These are phyloP conservation scores for Papilio elwesi DNA, from an alignment of 2,888 invertebrate species.

Conservation along the genomic window DNA sequence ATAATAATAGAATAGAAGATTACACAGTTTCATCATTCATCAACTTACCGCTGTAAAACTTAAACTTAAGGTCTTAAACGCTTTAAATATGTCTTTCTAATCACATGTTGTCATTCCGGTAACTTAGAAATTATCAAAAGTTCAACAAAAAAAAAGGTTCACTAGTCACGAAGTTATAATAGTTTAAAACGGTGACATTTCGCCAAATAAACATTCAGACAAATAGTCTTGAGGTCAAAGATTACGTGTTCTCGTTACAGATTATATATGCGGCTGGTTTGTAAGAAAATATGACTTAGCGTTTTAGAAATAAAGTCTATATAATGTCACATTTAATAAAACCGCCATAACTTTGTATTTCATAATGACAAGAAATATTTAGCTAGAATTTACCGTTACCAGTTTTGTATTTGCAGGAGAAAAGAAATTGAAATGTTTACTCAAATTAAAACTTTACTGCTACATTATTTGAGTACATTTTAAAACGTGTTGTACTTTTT, in stretches of 20 bases:
- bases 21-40: not conserved
- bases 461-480: not conserved
- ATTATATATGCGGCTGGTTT: constrained; percentile 37
- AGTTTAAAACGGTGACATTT: constrained; percentile 65
- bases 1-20: no score
- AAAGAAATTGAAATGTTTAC: constrained; percentile 17
- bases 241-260: constrained; percentile 50
- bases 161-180: constrained; percentile 53
- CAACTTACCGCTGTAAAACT: not conserved
- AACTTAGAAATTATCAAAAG: constrained; percentile 40
- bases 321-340: constrained; percentile 37
- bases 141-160: constrained; percentile 46
- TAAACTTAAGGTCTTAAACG: constrained; percentile 1
- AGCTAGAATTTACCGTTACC: constrained; percentile 62
- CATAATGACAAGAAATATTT: constrained; percentile 73
- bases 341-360: constrained; percentile 43
- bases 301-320: constrained; percentile 44
- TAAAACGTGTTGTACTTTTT: not conserved
- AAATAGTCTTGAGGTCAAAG: constrained; percentile 65
- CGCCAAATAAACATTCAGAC: constrained; percentile 66
- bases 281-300: constrained; percentile 42
- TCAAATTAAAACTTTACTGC: constrained; percentile 23
- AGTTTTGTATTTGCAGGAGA: constrained; percentile 49
- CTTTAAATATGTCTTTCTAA: constrained; percentile 33
- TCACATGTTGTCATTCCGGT: constrained; percentile 38